Base-by-base conservation (phyloP, 2,797 vertebrate species). In the Cynopterus sphinx region DNA sequence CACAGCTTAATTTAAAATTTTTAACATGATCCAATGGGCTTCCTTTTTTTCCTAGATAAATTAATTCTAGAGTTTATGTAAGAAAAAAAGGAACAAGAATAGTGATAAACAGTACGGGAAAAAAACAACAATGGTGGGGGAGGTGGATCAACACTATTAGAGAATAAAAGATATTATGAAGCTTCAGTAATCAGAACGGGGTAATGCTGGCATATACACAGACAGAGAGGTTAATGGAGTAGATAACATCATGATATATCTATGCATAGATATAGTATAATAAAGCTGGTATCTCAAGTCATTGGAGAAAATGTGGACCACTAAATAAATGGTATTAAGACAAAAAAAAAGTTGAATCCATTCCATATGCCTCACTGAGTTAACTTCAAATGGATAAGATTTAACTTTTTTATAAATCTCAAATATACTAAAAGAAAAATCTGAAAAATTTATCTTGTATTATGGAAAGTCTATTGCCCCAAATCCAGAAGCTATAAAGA, bases 401-500 rank as follows among this genome's bases (percentile, higher is more conserved):
- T 89, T 82, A 82, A 92, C 85, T 77, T 87, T 43, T 31, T 28
- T 6, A 33, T 90, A 94, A 78, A n/a, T 1, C 26, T 49, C 24
- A 91, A 74, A 74, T 70, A 46, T 63, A 31, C 21, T 55, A 36
- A 79, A 91, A 91, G 17, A 74, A 51, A 67, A 84, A 51, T 49
- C 17, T 28, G 22, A 74, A 86, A 63, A 74, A 95, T 84, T 75
- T 41, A 91, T 83, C 12, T 49, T 82, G 2, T 49, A 75, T 41
- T 43, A 19, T 77, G 36, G 12, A 90, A 92, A 73, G 59, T 81
- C n/a, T 43, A 53, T 83, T 26, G 46, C 24, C 55, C 39, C 31
- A 82, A 90, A 92, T 86, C 55, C 68, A 87, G 46, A 86, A 85
- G 39, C 49, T 15, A 65, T 75, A 81, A 57, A 94, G 59, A 26